Conservation (phyloP, 92 coral and sea anemone genomes). For the Isaurus tuberculatus region DNA sequence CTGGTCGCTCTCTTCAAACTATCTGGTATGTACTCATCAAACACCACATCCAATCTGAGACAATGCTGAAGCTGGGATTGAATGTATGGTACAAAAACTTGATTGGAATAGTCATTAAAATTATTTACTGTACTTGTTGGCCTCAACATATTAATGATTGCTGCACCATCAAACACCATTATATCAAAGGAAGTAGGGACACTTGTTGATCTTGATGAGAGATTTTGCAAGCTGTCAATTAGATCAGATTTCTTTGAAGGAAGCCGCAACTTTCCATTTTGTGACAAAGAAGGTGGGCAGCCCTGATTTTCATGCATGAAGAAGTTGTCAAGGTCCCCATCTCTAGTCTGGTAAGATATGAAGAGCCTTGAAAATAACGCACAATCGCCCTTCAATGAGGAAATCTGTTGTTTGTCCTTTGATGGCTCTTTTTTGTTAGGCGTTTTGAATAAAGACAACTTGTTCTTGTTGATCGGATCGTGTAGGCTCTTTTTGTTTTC, state of each 20-base stretch:
- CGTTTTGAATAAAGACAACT: constrained; percentile 44
- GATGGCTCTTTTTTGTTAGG: constrained; percentile 48
- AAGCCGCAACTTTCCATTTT: constrained; percentile 51
- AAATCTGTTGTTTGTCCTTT: constrained; percentile 58
- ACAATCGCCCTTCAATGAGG: constrained; percentile 56
- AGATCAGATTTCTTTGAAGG: constrained; percentile 66
- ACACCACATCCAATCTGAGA: constrained; percentile 51
- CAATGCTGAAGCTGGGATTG: constrained; percentile 51
- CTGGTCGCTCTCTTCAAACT: constrained; percentile 59
- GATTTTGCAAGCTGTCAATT: constrained; percentile 39
- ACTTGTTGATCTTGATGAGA: constrained; percentile 32
- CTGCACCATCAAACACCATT: constrained; percentile 62
- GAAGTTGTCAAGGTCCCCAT: background rate
- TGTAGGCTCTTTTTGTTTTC: constrained; percentile 30
- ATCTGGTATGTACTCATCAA: constrained; percentile 51
- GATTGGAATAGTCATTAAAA: constrained; percentile 55
- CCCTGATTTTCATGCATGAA: background rate
- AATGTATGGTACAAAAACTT: constrained; percentile 60
- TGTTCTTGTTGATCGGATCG: constrained; percentile 64
- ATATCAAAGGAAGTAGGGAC: background rate
- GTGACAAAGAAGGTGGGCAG: constrained; percentile 8
- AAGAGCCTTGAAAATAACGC: constrained; percentile 59
- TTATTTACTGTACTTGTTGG: constrained; percentile 48
- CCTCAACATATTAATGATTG: constrained; percentile 53
- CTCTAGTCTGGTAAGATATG: constrained; percentile 29